phyloP scores from a whole-genome alignment of 2,797 vertebrate species.

The Xerus rutilus region DNA sequence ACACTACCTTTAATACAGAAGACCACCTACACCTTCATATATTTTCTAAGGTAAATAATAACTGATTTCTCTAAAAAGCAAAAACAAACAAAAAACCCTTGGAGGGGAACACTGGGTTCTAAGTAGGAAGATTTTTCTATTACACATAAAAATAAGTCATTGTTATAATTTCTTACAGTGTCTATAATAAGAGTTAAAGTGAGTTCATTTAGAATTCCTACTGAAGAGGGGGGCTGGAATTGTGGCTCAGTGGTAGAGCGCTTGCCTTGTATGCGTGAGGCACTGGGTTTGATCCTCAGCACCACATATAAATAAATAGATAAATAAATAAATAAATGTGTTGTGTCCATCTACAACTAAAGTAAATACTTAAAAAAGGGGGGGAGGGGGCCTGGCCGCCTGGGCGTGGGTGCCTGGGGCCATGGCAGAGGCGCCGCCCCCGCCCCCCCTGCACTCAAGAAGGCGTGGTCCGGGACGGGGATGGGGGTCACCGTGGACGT shows the following conservation, averaged over 20 bases:
- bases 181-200: not conserved
- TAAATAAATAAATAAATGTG: no score
- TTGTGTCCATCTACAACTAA: no score
- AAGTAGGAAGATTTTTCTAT: not conserved
- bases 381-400: not conserved
- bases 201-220: not conserved
- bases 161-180: not conserved
- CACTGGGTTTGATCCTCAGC: no score
- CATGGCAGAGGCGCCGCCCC: no score
- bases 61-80: not conserved
- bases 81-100: not conserved
- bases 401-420: not conserved
- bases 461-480: not conserved
- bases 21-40: not conserved
- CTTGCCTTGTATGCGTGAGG: no score
- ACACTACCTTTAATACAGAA: slow-evolving; percentile 24
- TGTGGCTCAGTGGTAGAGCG: no score
- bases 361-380: no score
- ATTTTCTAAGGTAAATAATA: slow-evolving; percentile 23
- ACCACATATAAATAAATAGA: no score
- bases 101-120: not conserved
- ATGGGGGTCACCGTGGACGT: slow-evolving; percentile 88
- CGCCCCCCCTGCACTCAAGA: no score
- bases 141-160: not conserved
- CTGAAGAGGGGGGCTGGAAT: no score